Base-by-base conservation (phyloP, 2,113 vertebrate species). In the Paralichthys olivaceus region DNA sequence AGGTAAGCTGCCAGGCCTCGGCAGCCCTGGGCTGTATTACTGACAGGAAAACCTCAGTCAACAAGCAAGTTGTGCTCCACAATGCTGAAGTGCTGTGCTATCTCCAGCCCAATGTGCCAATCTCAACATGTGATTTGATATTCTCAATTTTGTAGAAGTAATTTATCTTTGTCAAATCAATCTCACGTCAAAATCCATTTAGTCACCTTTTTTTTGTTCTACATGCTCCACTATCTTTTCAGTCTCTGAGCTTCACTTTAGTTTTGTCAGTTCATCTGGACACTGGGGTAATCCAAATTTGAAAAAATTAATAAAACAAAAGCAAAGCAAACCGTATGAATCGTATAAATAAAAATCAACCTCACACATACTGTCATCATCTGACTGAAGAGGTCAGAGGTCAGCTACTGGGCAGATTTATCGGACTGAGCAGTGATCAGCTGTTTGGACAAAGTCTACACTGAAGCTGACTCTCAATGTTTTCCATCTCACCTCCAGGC, bases 1-100 rank as follows among this genome's bases (percentile, higher is more conserved):
- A 75, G 62, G 78, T 84, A 77, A 77, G 47, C 79, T 73, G 75
- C 49, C 66, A 67, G 76, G 26, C 28, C 20, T 81, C 67, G 37
- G 75, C 59, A 73, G 77, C 7, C 2, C 37, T 25, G 4, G 19
- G 23, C 53, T 66, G 62, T 40, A 15, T 37, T 49, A 72, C 22
- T 8, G n/a, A 80, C 56, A 51, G 55, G 45, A 69, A 74, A 80
- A 73, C 12, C 47, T 68, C 62, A 56, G 55, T 65, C 62, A 45
- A 75, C 34, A 71, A 80, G 72, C 29, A 76, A 77, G 19, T 26
- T 47, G 23, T 59, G 7, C 26, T 49, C 17, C 20, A 15, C 5
- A 67, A 4, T 8, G 23, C 28, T 61, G 4, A 37, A 7, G 17
- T 13, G 2, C 23, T 60, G 58, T 60, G 17, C 14, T 28, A 29